A percentile compares a stretch with the other conserved stretches of the same genome.
phyloP scores from a whole-genome alignment of 2,797 vertebrate genomes.

The Platyrinchus mystaceus region DNA sequence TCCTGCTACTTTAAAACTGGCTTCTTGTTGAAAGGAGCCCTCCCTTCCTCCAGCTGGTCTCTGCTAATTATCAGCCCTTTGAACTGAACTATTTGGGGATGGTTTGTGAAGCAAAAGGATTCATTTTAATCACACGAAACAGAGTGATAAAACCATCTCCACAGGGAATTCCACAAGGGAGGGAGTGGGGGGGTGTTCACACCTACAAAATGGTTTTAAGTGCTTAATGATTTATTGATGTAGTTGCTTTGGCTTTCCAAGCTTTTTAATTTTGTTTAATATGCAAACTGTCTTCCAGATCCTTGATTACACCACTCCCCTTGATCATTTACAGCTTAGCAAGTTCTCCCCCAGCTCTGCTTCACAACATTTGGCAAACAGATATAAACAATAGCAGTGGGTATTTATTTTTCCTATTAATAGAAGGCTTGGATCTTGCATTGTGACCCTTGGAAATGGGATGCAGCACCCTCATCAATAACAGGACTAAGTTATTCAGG shows the following conservation, averaged over 20 bases:
- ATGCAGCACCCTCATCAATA: background rate
- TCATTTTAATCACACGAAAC: background rate
- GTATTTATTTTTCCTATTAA: background rate
- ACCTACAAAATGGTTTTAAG: background rate
- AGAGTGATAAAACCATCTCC: background rate
- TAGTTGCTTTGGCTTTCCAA: background rate
- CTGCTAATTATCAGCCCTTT: background rate
- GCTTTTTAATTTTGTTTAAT: background rate
- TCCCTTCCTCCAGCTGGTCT: background rate
- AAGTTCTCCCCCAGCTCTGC: background rate
- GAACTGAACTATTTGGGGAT: background rate
- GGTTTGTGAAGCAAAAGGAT: background rate
- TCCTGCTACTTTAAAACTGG: background rate
- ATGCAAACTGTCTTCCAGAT: background rate
- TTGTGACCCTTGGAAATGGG: background rate
- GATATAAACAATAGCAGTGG: background rate
- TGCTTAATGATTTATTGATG: background rate
- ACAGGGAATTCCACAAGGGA: background rate
- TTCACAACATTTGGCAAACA: background rate
- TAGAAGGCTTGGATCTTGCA: background rate
- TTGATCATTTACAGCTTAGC: background rate
- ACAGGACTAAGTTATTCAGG: background rate
- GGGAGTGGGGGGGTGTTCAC: background rate
- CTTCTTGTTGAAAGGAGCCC: background rate
- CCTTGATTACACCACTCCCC: background rate